A percentile compares a stretch with the other conserved stretches of the same genome.
These are phyloP conservation scores for Campylomormyrus tamandua DNA, from an alignment of 2,113 vertebrate genomes.

Conservation along the genomic window DNA sequence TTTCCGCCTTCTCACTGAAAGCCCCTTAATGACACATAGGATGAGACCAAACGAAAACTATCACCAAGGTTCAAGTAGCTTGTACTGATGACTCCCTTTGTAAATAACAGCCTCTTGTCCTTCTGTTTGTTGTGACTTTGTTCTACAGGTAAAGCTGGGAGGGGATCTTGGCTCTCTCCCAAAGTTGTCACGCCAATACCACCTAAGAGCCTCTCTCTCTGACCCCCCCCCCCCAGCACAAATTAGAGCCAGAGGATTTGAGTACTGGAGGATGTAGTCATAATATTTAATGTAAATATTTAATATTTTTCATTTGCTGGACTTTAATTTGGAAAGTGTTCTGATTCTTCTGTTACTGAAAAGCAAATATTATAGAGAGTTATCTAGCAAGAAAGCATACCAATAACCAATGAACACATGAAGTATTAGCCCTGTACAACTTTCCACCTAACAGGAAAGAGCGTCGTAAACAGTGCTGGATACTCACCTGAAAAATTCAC, in stretches of 20 bases:
- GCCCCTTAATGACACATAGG: not conserved
- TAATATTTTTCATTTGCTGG: not conserved
- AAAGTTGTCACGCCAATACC: not conserved
- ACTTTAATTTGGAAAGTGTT: not conserved
- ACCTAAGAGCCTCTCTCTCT: not conserved
- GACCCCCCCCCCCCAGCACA: not conserved
- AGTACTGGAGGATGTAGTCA: not conserved
- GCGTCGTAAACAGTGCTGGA: not conserved
- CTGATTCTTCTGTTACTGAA: not conserved
- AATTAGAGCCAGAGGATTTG: not conserved
- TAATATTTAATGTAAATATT: not conserved
- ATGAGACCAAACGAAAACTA: not conserved
- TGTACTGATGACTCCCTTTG: constrained; percentile 5
- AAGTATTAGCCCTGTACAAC: not conserved
- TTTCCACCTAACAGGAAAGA: not conserved
- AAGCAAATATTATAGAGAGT: not conserved
- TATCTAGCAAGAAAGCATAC: not conserved
- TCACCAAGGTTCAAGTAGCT: not conserved
- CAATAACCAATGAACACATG: not conserved
- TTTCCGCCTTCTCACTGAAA: not conserved
- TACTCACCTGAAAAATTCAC: not conserved
- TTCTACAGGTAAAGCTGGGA: not conserved
- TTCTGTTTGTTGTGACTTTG: not conserved
- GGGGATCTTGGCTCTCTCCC: not conserved
- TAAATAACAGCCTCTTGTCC: constrained; percentile 12